Percentiles rank a stretch among this genome's conserved stretches.
phyloP scores from a whole-genome alignment of 2,797 vertebrate genomes.

The Coreius guichenoti region DNA sequence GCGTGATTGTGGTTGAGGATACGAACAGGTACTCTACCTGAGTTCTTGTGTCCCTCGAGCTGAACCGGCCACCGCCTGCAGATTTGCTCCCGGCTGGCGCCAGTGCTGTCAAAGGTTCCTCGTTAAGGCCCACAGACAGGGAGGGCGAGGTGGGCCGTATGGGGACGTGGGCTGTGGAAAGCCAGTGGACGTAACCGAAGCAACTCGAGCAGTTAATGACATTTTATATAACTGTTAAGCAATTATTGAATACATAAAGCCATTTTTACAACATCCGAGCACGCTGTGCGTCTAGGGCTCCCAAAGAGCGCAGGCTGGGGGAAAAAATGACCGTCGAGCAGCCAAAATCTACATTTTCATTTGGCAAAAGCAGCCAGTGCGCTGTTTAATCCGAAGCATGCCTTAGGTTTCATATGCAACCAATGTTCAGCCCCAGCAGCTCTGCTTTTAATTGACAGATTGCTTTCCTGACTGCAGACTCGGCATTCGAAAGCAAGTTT shows the following conservation, averaged over 20 bases:
- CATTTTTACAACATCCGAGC: slow-evolving; percentile 84
- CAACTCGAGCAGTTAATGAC: slow-evolving; percentile 79
- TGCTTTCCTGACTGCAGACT: slow-evolving; percentile 10
- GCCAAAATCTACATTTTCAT: slow-evolving; percentile 94
- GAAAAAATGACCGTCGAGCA: slow-evolving; percentile 72
- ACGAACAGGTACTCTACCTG: slow-evolving; percentile 25
- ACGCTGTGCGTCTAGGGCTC: slow-evolving; percentile 73
- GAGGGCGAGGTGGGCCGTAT: slow-evolving; percentile 45
- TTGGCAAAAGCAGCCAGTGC: slow-evolving; percentile 84
- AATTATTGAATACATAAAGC: slow-evolving; percentile 88
- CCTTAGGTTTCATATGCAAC: slow-evolving; percentile 85
- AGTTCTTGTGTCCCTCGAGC: slow-evolving; percentile 36
- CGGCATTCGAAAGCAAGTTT: background rate
- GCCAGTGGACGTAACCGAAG: slow-evolving; percentile 70
- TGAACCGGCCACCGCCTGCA: slow-evolving; percentile 46
- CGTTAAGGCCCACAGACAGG: slow-evolving; percentile 53
- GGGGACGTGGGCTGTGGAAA: slow-evolving; percentile 61
- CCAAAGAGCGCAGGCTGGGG: slow-evolving; percentile 72
- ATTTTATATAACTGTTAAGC: slow-evolving; percentile 81
- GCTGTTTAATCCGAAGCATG: slow-evolving; percentile 85
- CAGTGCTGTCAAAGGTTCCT: slow-evolving; percentile 53
- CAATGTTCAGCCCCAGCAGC: slow-evolving; percentile 70
- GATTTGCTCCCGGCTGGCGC: slow-evolving; percentile 59
- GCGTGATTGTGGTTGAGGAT: slow-evolving; percentile 52
- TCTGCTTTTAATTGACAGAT: slow-evolving; percentile 62